Evolutionary conservation across 2,113 vertebrate species (phyloP).

Genomic region (Alethe castanea): DNA sequence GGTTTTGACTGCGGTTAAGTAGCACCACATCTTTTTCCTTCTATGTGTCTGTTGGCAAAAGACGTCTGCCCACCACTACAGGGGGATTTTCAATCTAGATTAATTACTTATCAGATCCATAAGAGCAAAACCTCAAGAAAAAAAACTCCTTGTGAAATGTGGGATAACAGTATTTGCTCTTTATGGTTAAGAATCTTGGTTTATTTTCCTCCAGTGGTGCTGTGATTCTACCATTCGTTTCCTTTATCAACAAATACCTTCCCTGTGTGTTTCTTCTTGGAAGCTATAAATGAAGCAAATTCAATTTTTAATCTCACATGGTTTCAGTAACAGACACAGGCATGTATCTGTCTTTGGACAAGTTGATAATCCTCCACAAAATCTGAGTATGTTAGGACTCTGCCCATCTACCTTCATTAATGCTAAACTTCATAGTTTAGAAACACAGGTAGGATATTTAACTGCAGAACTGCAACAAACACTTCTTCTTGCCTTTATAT

Average conservation of each 20-base stretch:
- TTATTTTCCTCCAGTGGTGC: background rate
- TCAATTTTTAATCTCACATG: background rate
- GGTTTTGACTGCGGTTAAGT: background rate
- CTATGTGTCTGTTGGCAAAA: background rate
- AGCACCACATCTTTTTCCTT: background rate
- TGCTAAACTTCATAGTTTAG: background rate
- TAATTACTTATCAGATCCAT: background rate
- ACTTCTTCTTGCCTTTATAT: background rate
- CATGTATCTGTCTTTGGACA: background rate
- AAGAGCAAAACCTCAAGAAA: background rate
- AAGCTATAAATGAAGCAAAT: background rate
- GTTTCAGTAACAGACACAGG: background rate
- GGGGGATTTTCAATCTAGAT: background rate
- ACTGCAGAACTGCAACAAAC: background rate
- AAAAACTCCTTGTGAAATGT: background rate
- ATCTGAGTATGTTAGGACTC: background rate
- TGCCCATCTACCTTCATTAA: background rate
- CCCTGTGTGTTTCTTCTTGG: background rate
- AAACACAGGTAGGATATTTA: background rate
- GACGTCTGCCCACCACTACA: background rate
- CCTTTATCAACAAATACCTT: background rate
- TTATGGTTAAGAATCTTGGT: background rate
- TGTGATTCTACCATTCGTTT: background rate
- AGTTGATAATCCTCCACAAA: background rate
- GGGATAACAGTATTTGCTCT: background rate